Base-by-base conservation (phyloP, 1,140 invertebrate genomes). In the Drosophila fuyamai region DNA sequence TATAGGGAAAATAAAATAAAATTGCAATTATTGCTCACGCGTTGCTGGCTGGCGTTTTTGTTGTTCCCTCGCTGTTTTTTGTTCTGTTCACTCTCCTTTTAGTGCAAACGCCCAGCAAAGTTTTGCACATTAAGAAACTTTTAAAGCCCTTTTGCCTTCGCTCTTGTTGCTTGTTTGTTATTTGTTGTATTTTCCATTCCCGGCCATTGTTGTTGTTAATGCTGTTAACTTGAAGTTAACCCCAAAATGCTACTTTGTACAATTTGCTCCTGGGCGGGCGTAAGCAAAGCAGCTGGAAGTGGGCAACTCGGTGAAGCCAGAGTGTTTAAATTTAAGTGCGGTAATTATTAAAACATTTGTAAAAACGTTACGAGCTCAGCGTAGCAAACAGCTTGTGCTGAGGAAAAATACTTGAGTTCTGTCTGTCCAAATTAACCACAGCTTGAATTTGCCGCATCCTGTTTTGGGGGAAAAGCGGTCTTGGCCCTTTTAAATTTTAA, bases 211-310 rank as follows among this genome's bases (percentile, higher is more conserved):
- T 77, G 74, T 77, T 70, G 67, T 70, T 85, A 66, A 77, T 79
- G 74, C 68, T 86, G 75, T 76, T 82, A 76, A 88, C 65, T 88
- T 86, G 51, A 71, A 74, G 79, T 83, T 79, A 82, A 79, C 67
- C 76, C 76, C 76, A 79, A 82, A 86, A 78, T 79, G 76, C 62
- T 82, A 83, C 72, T 86, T 88, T 83, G 60, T 67, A 70, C 79
- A 88, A 77, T 83, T 80, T 73, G 61, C 63, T 79, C 50, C 50
- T 67, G 66, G 60, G 38, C 14, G 43, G 18, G 57, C 41, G 35
- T 40, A 40, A 66, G 63, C 63, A 66, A 71, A 70, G 43, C 67
- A 72, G 57, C 56, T 58, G 41, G 35, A 79, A 59, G 29, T 63
- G 53, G 41, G 53, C 16, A 41, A 56, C 67, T 71, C 53, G 29